Evolutionary conservation across 92 coral and sea anemone genomes (phyloP).

Genomic region (Parazoanthus darwini): DNA sequence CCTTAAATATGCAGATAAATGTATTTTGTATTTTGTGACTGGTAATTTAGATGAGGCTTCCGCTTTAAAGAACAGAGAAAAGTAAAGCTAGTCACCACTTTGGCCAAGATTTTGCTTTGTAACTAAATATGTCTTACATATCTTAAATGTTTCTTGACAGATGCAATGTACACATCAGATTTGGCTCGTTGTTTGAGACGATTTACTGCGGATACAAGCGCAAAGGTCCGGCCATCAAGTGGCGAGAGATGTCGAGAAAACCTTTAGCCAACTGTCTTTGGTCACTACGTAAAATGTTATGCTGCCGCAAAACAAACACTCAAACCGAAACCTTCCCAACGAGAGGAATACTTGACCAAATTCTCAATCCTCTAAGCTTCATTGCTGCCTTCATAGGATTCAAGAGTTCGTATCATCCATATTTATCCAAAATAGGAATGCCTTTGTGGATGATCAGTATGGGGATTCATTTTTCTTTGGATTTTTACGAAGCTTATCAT

Average conservation of each 20-base stretch:
- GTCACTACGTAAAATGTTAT: slow-evolving; percentile 28
- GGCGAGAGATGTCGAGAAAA: slow-evolving; percentile 29
- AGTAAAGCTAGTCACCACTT: slow-evolving; percentile 1
- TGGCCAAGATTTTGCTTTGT: neutral
- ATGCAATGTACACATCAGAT: neutral
- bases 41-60: neutral
- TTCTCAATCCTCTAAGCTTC: slow-evolving; percentile 70
- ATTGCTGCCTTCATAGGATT: slow-evolving; percentile 86
- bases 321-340: slow-evolving; percentile 22
- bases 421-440: slow-evolving; percentile 64
- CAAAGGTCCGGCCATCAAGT: neutral
- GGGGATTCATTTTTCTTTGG: slow-evolving; percentile 80
- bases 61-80: neutral
- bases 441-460: slow-evolving; percentile 74
- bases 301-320: slow-evolving; percentile 18
- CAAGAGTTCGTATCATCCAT: slow-evolving; percentile 70
- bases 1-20: neutral
- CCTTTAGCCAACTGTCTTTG: slow-evolving; percentile 38
- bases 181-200: neutral
- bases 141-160: slow-evolving; percentile 27
- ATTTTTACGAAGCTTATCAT: slow-evolving; percentile 92
- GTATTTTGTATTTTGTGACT: neutral
- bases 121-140: neutral
- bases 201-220: neutral
- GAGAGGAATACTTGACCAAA: slow-evolving; percentile 65